Base-by-base conservation (phyloP, 2,113 vertebrate genomes). In the Hepsetus odoe region DNA sequence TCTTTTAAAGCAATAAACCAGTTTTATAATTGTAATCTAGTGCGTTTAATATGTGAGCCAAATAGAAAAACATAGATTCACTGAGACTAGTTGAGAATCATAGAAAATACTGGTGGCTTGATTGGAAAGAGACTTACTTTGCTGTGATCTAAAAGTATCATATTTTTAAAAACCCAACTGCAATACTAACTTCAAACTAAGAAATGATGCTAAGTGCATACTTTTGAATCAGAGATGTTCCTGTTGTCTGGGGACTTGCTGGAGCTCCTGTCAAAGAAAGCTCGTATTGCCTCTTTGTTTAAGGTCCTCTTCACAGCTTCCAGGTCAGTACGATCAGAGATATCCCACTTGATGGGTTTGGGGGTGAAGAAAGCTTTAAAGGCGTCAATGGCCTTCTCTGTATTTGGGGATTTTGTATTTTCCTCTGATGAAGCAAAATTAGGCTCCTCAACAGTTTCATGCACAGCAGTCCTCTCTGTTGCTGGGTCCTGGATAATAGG, bases 321-420 rank as follows among this genome's bases (percentile, higher is more conserved):
- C 59, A 95, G 87, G 76, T 96, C 96, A 26, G 90, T 85, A 56
- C 89, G 79, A 69, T 96, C 94, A 1, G 90, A 83, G 1, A 93
- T 92, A 73, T 93, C 93, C 79, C 90, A 96, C 88, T 90, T 97
- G 32, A 94, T 84, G 85, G 95, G 92, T 51, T 93, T 93, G 9
- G 91, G 88, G 0, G 92, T 94, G 79, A 99, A 99, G 53, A 99
- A 95, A 59, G 96, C 95, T 87, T 95, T 98, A 79, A 98, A 95
- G n/a, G 93, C 94, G 18, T 95, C 96, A 49, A 99, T 89, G 2
- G 96, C 94, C 1, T 94, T 94, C 77, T 99, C 97, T 14, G 95
- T 88, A 6, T 87, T 87, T 14, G 86, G 88, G 84, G 72, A 26
- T 68, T 80, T 80, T 86, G 90, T 76, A 85, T 74, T 90, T 61